Conservation (phyloP, 2,797 vertebrate genomes). For the Sebastes cheni region DNA sequence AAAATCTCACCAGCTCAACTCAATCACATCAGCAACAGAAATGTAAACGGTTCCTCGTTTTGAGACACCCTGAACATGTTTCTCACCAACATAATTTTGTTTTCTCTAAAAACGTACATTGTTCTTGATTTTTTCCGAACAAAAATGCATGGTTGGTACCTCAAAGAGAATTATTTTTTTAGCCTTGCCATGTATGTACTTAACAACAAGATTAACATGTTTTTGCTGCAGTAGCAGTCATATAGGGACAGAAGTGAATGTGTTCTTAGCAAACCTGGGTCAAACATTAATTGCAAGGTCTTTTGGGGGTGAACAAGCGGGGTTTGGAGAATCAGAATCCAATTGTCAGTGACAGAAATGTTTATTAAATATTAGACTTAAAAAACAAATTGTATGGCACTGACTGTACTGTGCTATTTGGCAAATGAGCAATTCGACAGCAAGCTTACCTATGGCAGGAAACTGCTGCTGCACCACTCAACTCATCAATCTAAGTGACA, state of each 20-base stretch:
- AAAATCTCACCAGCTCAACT: slow-evolving; percentile 44
- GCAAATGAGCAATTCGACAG: neutral
- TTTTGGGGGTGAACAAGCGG: neutral
- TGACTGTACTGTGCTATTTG: neutral
- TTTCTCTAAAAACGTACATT: slow-evolving; percentile 2
- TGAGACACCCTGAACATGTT: slow-evolving; percentile 12
- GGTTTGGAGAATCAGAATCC: neutral
- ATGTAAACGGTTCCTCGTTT: slow-evolving; percentile 39
- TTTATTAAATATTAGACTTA: neutral
- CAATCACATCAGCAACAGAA: slow-evolving; percentile 43
- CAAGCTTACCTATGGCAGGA: neutral
- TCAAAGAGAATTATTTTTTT: slow-evolving; percentile 52
- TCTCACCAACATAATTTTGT: slow-evolving; percentile 20
- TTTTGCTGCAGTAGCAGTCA: slow-evolving; percentile 39
- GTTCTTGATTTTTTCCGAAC: slow-evolving; percentile 21
- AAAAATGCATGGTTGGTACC: slow-evolving; percentile 40
- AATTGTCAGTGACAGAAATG: neutral
- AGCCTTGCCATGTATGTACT: slow-evolving; percentile 38
- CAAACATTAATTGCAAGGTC: slow-evolving; percentile 8
- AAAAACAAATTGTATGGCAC: neutral
- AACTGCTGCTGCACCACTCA: slow-evolving; percentile 1
- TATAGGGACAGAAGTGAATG: slow-evolving; percentile 65
- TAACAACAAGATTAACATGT: neutral
- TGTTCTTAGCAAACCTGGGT: slow-evolving; percentile 49
- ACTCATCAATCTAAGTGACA: slow-evolving; percentile 5